These are phyloP conservation scores for Chrysogorgia sp. DNA, from an alignment of 92 coral and sea anemone species.

Conservation along the genomic window DNA sequence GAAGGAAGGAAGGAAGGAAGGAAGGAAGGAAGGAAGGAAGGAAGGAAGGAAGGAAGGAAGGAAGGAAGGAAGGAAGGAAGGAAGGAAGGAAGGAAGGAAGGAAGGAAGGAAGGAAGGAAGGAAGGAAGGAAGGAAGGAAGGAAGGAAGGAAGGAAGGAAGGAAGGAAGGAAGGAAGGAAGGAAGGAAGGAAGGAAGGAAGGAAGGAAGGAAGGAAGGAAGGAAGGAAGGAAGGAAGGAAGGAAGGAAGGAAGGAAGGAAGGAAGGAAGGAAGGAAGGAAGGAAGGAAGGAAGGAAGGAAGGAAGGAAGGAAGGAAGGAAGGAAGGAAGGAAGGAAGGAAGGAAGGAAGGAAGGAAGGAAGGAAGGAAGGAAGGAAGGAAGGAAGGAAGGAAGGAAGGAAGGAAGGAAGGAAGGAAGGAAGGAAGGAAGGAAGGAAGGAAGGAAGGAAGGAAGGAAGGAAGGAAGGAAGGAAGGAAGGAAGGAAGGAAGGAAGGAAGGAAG, in stretches of 20 bases:
- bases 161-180: neutral
- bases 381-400: neutral
- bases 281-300: too few species aligned
- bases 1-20: neutral
- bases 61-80: constrained; percentile 10
- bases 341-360: too few species aligned
- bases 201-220: neutral
- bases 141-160: neutral
- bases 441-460: neutral
- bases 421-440: neutral
- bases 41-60: neutral
- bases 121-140: neutral
- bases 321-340: too few species aligned
- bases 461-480: neutral
- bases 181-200: neutral
- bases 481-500: neutral
- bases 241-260: neutral
- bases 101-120: neutral
- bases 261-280: neutral
- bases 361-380: neutral
- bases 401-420: neutral
- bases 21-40: constrained; percentile 17
- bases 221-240: neutral
- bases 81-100: neutral
- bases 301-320: too few species aligned